Evolutionary conservation across 2,888 invertebrate genomes (phyloP).

Genomic region (Pomacea canaliculata): DNA sequence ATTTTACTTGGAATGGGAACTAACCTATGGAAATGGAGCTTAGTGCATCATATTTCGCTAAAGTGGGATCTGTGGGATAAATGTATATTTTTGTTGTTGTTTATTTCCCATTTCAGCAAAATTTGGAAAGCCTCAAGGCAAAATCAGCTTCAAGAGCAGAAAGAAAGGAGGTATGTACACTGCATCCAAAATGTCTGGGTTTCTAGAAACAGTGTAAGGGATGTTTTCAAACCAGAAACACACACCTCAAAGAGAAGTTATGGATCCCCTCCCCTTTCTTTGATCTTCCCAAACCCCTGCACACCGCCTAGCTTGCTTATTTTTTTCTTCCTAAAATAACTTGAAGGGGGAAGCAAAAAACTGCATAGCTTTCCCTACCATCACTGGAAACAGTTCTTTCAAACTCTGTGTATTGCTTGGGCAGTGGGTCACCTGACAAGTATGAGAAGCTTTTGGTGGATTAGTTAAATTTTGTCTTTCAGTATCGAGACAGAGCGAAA

Average conservation of each 20-base stretch:
- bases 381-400: not conserved
- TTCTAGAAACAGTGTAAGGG: no score
- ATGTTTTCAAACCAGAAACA: no score
- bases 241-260: no score
- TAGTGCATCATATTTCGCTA: not conserved
- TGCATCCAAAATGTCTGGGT: no score
- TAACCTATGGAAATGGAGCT: no score
- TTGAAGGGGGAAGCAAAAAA: not conserved
- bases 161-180: constrained; percentile 37
- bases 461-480: constrained; percentile 31
- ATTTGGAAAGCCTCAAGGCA: constrained; percentile 49
- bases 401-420: not conserved
- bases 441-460: constrained; percentile 10
- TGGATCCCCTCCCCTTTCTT: no score
- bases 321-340: not conserved
- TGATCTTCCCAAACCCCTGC: no score
- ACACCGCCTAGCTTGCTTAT: no score
- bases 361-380: not conserved
- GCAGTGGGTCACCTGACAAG: not conserved
- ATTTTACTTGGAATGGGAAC: no score
- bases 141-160: constrained; percentile 30
- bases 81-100: not conserved
- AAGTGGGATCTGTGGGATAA: not conserved
- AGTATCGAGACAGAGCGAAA: constrained; percentile 94
- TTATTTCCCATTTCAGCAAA: constrained; percentile 51